Evolutionary conservation across 2,113 vertebrate genomes (phyloP).

Genomic region (Tetraodon nigroviridis): DNA sequence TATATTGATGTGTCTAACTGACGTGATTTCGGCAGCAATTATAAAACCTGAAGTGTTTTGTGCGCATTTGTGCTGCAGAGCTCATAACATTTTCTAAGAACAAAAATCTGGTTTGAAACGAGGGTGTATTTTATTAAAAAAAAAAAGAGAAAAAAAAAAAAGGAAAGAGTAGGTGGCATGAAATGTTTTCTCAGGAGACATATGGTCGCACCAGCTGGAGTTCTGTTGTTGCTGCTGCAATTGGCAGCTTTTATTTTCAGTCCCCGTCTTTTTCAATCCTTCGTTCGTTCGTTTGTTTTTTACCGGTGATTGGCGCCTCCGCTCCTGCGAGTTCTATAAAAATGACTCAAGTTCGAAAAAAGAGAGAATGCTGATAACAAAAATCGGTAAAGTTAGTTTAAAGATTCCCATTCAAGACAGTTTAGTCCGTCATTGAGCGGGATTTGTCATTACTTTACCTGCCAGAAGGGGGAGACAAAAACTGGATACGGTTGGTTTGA

Average conservation of each 20-base stretch:
- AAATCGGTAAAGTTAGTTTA: too few species aligned
- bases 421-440: not conserved
- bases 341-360: too few species aligned
- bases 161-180: constrained; percentile 22
- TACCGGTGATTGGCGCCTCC: constrained; percentile 19
- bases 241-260: constrained; percentile 36
- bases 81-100: constrained; percentile 2
- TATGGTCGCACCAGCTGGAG: constrained; percentile 51
- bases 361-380: too few species aligned
- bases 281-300: constrained; percentile 2
- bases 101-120: constrained; percentile 9
- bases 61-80: not conserved
- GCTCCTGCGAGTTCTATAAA: too few species aligned
- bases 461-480: not conserved
- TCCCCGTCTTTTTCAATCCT: constrained; percentile 19
- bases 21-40: too few species aligned
- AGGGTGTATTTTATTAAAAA: constrained; percentile 22
- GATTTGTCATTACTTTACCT: not conserved
- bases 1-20: too few species aligned
- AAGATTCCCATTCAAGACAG: too few species aligned
- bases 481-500: not conserved
- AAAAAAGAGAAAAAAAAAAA: constrained; percentile 2
- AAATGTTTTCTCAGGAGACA: constrained; percentile 44
- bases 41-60: too few species aligned
- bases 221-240: constrained; percentile 30